These are phyloP conservation scores for Dasypus novemcinctus DNA, from an alignment of 2,113 vertebrate species.

Conservation along the genomic window DNA sequence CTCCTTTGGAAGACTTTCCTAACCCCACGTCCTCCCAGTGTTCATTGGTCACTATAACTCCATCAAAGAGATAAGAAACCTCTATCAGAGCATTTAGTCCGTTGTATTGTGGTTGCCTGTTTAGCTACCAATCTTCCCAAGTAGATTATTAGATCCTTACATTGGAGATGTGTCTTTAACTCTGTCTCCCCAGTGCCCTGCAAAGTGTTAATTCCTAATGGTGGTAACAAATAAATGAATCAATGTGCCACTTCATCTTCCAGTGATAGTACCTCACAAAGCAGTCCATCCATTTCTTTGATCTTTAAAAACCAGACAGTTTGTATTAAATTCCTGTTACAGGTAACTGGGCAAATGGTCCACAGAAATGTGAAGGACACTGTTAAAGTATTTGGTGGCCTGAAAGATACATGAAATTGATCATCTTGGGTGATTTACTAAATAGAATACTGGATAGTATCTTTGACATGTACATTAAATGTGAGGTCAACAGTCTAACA, in stretches of 20 bases:
- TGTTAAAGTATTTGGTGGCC: neutral
- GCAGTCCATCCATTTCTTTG: neutral
- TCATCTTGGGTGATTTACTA: neutral
- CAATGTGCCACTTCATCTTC: neutral
- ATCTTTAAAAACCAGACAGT: constrained; percentile 2
- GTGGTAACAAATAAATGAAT: neutral
- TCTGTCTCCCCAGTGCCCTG: neutral
- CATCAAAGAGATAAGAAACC: neutral
- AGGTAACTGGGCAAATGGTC: neutral
- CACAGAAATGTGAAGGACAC: neutral
- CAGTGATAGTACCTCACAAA: neutral
- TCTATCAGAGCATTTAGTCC: neutral
- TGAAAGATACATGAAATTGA: neutral
- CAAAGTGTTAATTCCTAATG: neutral
- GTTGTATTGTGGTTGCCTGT: neutral
- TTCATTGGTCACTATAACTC: neutral
- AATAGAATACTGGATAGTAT: neutral
- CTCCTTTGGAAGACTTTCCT: neutral
- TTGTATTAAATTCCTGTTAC: neutral
- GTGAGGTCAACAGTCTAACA: neutral
- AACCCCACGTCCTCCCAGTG: neutral
- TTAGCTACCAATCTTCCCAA: neutral
- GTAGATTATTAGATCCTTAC: neutral
- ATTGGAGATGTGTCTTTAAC: neutral
- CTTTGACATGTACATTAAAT: neutral